A percentile compares a stretch with the other conserved stretches of the same genome.
phyloP scores from a whole-genome alignment of 2,113 vertebrate genomes.

The Struthidea cinerea region DNA sequence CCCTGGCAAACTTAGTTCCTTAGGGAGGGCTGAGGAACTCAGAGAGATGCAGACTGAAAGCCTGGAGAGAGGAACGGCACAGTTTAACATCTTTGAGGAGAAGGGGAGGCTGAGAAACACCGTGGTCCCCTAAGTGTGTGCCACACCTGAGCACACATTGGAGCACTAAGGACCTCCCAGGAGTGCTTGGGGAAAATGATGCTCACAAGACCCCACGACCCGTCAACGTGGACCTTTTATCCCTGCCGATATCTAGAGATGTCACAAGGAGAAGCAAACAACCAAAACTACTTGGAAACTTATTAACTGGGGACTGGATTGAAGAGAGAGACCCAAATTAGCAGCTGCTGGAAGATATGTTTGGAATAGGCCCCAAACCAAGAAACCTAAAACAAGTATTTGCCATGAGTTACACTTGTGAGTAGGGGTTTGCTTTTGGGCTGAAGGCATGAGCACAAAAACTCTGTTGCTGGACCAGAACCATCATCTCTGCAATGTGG shows the following conservation, averaged over 20 bases:
- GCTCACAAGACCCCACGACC: background rate
- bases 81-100: background rate
- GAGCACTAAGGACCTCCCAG: background rate
- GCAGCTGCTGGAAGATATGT: background rate
- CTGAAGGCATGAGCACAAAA: background rate
- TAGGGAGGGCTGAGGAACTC: background rate
- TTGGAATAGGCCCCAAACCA: background rate
- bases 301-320: background rate
- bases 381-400: background rate
- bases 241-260: background rate
- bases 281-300: background rate
- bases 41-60: background rate
- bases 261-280: background rate
- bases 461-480: background rate
- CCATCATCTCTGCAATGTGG: background rate
- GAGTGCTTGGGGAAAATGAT: background rate
- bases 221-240: accelerated
- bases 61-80: background rate
- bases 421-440: background rate
- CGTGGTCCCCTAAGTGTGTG: background rate
- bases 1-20: background rate
- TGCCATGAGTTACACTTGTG: background rate
- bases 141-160: background rate
- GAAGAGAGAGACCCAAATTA: background rate
- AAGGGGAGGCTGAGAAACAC: background rate